Evolutionary conservation across 2,888 invertebrate genomes (phyloP), one percentile per base, ranked within the genome.

Genomic region (Zaprionus obscuricornis): DNA sequence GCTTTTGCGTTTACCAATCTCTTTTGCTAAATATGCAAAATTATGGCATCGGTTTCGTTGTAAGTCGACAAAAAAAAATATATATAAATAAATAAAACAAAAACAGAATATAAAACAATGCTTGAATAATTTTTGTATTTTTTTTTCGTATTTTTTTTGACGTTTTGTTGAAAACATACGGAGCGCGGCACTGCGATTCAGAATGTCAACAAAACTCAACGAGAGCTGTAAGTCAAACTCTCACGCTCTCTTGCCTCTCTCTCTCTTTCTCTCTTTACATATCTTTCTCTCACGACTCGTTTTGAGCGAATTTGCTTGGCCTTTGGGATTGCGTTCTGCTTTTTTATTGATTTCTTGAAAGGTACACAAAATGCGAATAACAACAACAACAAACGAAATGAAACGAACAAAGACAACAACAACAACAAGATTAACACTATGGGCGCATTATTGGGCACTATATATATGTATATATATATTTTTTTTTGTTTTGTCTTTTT

Each of bases 261-360:
- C 22, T 47, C 17, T 47, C 20, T 47, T 14, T 33, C n/a, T 10
- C 47, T 31, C 36, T 17, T 37, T 17, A 37, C 43, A n/a, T 45
- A 24, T 26, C 11, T 49, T 22, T 45, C 39, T 31, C 60, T 45
- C 36, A 29, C 49, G 75, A 79, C 83, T 79, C 66, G 79, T 79
- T 79, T 72, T 79, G 76, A 76, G 79, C 79, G 83, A 82, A 76
- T 76, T 74, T 77, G 65, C 63, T 51, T 74, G 74, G 73, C 67
- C 74, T 70, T 64, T 74, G 59, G 67, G 66, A n/a, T 45, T 68
- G 73, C 64, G 71, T 66, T 73, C 77, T 87, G 82, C 67, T 63
- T 63, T 47, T 76, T 71, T 88, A 88, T 88, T 87, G 88, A 88
- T 88, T 88, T 87, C 78, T 87, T 87, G 81, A 86, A 88, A 88